Conservation (phyloP, 2,888 invertebrate genomes). For the Cylloceria caligata region DNA sequence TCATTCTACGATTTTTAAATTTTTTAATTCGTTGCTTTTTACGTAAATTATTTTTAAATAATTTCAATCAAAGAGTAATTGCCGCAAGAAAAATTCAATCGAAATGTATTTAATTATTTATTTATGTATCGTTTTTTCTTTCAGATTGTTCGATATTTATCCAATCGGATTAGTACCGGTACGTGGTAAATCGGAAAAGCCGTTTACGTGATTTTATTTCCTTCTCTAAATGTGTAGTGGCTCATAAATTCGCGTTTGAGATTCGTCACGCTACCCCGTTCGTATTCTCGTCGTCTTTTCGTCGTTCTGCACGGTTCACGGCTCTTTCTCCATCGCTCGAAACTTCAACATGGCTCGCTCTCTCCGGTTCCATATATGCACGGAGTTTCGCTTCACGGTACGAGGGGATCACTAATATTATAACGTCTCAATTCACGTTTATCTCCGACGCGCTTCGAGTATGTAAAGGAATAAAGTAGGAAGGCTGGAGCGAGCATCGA, state of each 20-base stretch:
- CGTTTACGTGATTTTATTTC: slow-evolving; percentile 30
- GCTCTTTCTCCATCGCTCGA: slow-evolving; percentile 21
- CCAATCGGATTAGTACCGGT: slow-evolving; percentile 48
- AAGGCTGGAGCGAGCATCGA: slow-evolving; percentile 12
- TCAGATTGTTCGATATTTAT: slow-evolving; percentile 51
- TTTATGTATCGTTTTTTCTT: neutral
- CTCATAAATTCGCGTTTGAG: slow-evolving; percentile 74
- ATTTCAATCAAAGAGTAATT: neutral
- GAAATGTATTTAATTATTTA: too few species aligned
- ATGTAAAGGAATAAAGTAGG: slow-evolving; percentile 35
- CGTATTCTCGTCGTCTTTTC: slow-evolving; percentile 51
- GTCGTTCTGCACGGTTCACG: slow-evolving; percentile 27
- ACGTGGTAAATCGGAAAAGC: slow-evolving; percentile 47
- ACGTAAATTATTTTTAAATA: neutral
- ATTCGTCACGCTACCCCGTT: slow-evolving; percentile 77
- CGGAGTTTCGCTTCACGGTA: slow-evolving; percentile 28
- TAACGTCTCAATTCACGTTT: slow-evolving; percentile 77
- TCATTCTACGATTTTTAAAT: too few species aligned
- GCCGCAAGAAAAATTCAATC: neutral
- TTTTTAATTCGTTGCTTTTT: too few species aligned
- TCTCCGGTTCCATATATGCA: slow-evolving; percentile 22
- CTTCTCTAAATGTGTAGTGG: slow-evolving; percentile 55
- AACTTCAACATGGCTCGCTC: slow-evolving; percentile 18
- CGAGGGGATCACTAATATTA: slow-evolving; percentile 69
- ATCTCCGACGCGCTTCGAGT: slow-evolving; percentile 47